These are phyloP conservation scores for Hippasteria phrygiana DNA, from an alignment of 53 echinoderm and acorn worm genomes.

Conservation along the genomic window DNA sequence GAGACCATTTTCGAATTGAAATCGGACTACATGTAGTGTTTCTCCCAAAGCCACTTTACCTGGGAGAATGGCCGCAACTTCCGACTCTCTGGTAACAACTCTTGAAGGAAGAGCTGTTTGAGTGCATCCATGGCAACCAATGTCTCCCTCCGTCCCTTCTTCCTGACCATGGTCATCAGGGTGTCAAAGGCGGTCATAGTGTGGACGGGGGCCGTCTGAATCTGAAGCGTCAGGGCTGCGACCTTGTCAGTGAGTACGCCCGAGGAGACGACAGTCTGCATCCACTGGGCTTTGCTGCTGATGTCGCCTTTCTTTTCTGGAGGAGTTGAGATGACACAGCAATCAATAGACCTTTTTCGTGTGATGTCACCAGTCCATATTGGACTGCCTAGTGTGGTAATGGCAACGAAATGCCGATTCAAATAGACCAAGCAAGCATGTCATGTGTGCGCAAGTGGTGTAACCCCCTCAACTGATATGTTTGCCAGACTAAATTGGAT, in stretches of 20 bases:
- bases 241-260: conserved; percentile 94
- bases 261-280: conserved; percentile 90
- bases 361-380: too few relatives aligned
- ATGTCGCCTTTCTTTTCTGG: conserved; percentile 70
- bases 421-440: too few relatives aligned
- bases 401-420: too few relatives aligned
- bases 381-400: too few relatives aligned
- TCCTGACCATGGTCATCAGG: conserved; percentile 86
- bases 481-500: too few relatives aligned
- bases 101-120: conserved; percentile 85
- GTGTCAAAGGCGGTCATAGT: conserved; percentile 71
- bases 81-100: conserved; percentile 82
- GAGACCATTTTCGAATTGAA: background rate
- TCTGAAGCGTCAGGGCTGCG: conserved; percentile 88
- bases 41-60: conserved; percentile 26
- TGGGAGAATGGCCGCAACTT: conserved; percentile 88
- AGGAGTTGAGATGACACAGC: background rate
- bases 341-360: too few relatives aligned
- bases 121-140: conserved; percentile 82
- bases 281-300: conserved; percentile 82
- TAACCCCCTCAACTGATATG: too few relatives aligned
- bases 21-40: background rate
- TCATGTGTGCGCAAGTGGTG: too few relatives aligned
- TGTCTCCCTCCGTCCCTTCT: conserved; percentile 94
- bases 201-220: conserved; percentile 86